These are phyloP conservation scores for Sarcophilus harrisii DNA, from an alignment of 2,797 vertebrate species.

Conservation along the genomic window DNA sequence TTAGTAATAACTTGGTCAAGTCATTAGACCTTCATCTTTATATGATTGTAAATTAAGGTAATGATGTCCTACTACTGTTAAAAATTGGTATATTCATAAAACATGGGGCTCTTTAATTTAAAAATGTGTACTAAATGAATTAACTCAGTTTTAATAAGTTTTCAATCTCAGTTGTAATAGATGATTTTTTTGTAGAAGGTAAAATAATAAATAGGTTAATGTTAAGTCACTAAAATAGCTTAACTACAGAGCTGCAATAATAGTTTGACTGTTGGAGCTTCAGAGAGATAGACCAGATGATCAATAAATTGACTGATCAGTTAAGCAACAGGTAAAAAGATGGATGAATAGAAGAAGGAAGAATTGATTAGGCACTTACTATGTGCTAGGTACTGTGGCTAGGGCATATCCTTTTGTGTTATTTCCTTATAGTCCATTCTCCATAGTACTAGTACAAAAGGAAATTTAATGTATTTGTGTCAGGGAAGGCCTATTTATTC, in stretches of 20 bases:
- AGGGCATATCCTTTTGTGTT: conserved; percentile 53
- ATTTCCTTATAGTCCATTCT: conserved; percentile 76
- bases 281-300: neutral
- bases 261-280: neutral
- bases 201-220: neutral
- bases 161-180: neutral
- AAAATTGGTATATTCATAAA: neutral
- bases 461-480: conserved; percentile 81
- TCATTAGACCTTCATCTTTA: neutral
- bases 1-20: neutral
- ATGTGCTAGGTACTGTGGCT: neutral
- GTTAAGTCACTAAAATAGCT: conserved; percentile 24
- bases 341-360: neutral
- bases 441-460: conserved; percentile 64
- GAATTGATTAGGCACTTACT: neutral
- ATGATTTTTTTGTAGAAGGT: conserved; percentile 39
- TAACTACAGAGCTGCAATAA: conserved; percentile 50
- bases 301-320: neutral
- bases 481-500: conserved; percentile 85
- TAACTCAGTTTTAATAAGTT: neutral
- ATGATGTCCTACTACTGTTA: neutral
- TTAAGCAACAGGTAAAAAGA: neutral
- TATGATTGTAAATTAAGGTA: neutral
- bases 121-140: neutral
- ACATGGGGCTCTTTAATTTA: neutral